phyloP scores from a whole-genome alignment of 2,888 invertebrate species.

The Augiades crinisus region DNA sequence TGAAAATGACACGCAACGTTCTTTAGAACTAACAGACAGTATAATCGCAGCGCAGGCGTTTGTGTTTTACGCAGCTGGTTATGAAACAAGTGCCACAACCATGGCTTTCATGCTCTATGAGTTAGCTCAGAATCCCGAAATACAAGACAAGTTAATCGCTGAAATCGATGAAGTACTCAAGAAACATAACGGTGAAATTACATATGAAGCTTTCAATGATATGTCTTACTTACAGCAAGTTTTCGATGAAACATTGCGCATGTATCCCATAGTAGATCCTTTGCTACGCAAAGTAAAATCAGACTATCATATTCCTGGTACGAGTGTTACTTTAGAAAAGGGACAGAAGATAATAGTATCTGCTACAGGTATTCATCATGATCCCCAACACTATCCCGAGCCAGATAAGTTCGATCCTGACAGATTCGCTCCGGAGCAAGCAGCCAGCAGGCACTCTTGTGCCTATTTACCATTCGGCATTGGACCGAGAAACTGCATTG shows the following conservation, averaged over 20 bases:
- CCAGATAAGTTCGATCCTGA: slow-evolving; percentile 71
- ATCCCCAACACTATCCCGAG: slow-evolving; percentile 58
- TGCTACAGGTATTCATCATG: slow-evolving; percentile 57
- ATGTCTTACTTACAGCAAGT: slow-evolving; percentile 61
- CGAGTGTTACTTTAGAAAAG: slow-evolving; percentile 50
- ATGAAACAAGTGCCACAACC: slow-evolving; percentile 65
- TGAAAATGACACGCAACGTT: slow-evolving; percentile 31
- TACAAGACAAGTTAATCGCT: slow-evolving; percentile 52
- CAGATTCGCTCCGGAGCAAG: slow-evolving; percentile 54
- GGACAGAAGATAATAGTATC: slow-evolving; percentile 50
- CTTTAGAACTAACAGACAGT: slow-evolving; percentile 46
- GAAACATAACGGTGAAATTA: slow-evolving; percentile 47
- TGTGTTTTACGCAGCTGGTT: slow-evolving; percentile 66
- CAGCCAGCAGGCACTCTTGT: slow-evolving; percentile 46
- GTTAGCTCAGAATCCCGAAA: slow-evolving; percentile 52
- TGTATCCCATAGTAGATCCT: slow-evolving; percentile 63
- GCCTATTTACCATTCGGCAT: slow-evolving; percentile 63
- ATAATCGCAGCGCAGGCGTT: slow-evolving; percentile 61
- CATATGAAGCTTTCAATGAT: slow-evolving; percentile 55
- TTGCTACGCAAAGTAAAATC: slow-evolving; percentile 50
- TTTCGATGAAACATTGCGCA: slow-evolving; percentile 59
- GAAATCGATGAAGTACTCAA: slow-evolving; percentile 49
- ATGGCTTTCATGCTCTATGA: slow-evolving; percentile 54
- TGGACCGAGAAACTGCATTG: slow-evolving; percentile 66
- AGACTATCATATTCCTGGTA: slow-evolving; percentile 54